Evolutionary conservation across 2,888 invertebrate species (phyloP).

Genomic region (Cylloceria caligata): DNA sequence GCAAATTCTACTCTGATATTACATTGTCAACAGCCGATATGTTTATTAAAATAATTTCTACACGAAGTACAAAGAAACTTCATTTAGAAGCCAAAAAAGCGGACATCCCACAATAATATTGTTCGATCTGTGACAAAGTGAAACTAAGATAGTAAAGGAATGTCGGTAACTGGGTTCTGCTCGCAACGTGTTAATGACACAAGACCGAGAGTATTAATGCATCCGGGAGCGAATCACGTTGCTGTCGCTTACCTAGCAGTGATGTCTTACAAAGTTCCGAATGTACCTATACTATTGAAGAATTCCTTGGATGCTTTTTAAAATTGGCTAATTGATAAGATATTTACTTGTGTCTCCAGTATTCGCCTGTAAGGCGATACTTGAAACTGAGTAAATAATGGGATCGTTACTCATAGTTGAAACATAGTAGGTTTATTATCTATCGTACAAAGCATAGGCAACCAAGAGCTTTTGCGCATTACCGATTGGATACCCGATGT

Average conservation of each 20-base stretch:
- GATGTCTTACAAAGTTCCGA: slow-evolving; percentile 14
- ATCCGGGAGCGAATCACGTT: slow-evolving; percentile 32
- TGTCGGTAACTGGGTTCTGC: neutral
- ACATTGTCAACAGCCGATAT: neutral
- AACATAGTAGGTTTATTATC: slow-evolving; percentile 23
- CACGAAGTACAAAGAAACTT: neutral
- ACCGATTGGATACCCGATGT: slow-evolving; percentile 79
- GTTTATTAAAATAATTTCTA: neutral
- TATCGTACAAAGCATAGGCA: slow-evolving; percentile 2
- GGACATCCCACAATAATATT: neutral
- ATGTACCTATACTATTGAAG: neutral
- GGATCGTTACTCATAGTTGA: neutral
- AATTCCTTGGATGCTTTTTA: slow-evolving; percentile 1
- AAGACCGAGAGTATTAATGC: slow-evolving; percentile 49
- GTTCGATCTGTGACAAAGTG: neutral
- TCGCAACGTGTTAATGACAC: slow-evolving; percentile 44
- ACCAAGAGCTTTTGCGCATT: slow-evolving; percentile 68
- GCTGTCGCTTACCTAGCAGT: neutral
- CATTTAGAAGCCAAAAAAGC: neutral
- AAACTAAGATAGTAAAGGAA: neutral
- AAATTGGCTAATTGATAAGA: neutral
- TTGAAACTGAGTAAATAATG: neutral
- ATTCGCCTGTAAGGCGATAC: too few relatives aligned
- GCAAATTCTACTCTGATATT: neutral
- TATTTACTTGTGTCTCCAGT: too few relatives aligned